A percentile compares a stretch with the other conserved stretches of the same genome.
These are phyloP conservation scores for Hystrix cristata DNA, from an alignment of 2,113 vertebrate species.

Conservation along the genomic window DNA sequence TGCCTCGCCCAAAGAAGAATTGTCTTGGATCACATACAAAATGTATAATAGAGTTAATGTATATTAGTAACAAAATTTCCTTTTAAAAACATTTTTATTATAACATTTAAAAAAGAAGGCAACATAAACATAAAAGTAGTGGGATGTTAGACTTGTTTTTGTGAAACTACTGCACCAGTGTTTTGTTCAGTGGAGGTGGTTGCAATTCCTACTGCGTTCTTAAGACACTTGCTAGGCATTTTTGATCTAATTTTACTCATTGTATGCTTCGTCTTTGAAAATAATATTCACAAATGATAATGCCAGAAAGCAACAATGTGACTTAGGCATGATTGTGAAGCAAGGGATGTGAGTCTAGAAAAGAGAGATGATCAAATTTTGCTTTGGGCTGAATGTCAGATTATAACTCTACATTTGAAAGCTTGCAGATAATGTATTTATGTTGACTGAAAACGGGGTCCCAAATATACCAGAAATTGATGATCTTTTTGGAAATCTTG, in stretches of 20 bases:
- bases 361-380: background rate
- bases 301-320: background rate
- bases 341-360: background rate
- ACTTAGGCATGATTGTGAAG: background rate
- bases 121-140: background rate
- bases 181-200: background rate
- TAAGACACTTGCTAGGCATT: background rate
- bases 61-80: background rate
- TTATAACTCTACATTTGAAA: background rate
- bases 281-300: background rate
- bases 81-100: background rate
- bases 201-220: background rate
- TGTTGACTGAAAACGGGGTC: background rate
- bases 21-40: background rate
- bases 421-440: background rate
- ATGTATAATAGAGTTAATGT: background rate
- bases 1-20: background rate
- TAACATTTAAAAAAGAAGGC: background rate
- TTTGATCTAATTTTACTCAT: background rate
- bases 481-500: background rate
- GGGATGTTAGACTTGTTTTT: background rate
- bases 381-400: background rate
- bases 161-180: background rate
- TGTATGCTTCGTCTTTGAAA: background rate
- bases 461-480: background rate